A percentile compares a stretch with the other conserved stretches of the same genome.
These are phyloP conservation scores for Onychorhynchus coronatus DNA, from an alignment of 2,113 vertebrate species.

Conservation along the genomic window DNA sequence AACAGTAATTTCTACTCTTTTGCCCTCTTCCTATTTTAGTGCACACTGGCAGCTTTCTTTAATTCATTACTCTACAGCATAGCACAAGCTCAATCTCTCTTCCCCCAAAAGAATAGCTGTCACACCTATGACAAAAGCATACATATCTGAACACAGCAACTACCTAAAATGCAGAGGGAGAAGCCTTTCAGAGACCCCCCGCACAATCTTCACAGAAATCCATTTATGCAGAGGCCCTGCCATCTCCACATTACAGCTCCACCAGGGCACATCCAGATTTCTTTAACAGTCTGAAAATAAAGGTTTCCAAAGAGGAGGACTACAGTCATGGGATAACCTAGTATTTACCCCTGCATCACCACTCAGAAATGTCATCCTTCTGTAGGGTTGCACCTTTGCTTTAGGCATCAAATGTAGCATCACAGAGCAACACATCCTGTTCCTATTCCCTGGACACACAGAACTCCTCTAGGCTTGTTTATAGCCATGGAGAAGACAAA, in stretches of 20 bases:
- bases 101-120: background rate
- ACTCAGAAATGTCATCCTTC: background rate
- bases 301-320: background rate
- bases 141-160: background rate
- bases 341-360: background rate
- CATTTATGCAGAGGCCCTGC: background rate
- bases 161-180: background rate
- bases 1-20: background rate
- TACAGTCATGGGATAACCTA: background rate
- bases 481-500: background rate
- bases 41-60: background rate
- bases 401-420: background rate
- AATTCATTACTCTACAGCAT: background rate
- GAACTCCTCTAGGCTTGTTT: background rate
- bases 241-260: background rate
- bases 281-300: background rate
- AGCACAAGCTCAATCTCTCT: background rate
- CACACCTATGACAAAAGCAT: background rate
- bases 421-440: background rate
- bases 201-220: background rate
- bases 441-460: background rate
- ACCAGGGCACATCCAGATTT: background rate
- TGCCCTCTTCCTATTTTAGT: background rate
- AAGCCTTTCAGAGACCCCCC: background rate
- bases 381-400: background rate